phyloP scores from a whole-genome alignment of 2,797 vertebrate species.

The Channallabes apus region DNA sequence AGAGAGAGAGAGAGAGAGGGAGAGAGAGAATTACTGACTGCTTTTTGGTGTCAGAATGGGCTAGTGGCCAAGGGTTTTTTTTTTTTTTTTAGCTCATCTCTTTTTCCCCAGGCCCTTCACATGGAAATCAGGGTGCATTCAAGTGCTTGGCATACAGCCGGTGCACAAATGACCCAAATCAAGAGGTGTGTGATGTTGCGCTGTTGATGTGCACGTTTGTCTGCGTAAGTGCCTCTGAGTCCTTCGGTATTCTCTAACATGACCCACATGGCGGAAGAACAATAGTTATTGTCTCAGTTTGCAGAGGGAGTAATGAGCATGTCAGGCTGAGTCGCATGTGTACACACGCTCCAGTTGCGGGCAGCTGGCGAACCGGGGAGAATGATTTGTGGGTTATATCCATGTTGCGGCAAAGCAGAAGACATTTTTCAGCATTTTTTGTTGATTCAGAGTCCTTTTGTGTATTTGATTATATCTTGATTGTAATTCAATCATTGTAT shows the following conservation, averaged over 20 bases:
- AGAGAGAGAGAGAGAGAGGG: neutral
- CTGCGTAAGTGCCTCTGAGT: neutral
- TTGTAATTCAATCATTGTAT: neutral
- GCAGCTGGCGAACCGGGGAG: constrained; percentile 19
- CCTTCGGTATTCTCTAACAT: constrained; percentile 18
- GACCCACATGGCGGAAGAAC: constrained; percentile 24
- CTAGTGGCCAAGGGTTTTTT: constrained; percentile 21
- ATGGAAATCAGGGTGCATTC: constrained; percentile 51
- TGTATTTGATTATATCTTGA: neutral
- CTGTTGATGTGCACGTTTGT: constrained; percentile 15
- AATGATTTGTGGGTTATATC: neutral
- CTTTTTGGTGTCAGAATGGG: constrained; percentile 35
- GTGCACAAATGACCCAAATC: constrained; percentile 53
- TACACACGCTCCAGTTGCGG: neutral
- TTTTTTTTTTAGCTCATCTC: neutral
- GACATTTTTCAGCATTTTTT: neutral
- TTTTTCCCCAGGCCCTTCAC: constrained; percentile 42
- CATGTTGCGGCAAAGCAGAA: neutral
- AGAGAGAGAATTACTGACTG: neutral
- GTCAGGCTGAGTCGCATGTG: neutral
- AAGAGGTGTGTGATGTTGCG: constrained; percentile 22
- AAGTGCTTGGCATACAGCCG: constrained; percentile 40
- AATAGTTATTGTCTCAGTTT: neutral
- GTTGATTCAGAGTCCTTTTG: neutral
- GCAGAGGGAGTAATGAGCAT: neutral